These are phyloP conservation scores for Prionace glauca DNA, from an alignment of 2,797 vertebrate genomes.

Conservation along the genomic window DNA sequence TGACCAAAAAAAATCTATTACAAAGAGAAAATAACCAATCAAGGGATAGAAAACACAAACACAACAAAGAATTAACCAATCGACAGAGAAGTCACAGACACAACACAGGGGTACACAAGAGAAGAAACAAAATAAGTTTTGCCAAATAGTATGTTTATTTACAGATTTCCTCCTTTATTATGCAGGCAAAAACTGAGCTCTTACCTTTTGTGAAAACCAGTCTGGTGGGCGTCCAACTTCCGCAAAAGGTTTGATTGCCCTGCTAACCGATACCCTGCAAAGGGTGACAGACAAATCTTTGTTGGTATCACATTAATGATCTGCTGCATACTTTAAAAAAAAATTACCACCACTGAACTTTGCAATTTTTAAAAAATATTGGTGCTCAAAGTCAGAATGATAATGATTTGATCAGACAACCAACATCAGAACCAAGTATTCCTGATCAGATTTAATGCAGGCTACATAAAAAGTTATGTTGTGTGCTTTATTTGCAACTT, in stretches of 20 bases:
- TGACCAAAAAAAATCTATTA: neutral
- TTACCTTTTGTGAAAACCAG: constrained; percentile 95
- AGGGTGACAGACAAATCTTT: constrained; percentile 36
- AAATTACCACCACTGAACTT: neutral
- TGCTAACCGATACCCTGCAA: constrained; percentile 89
- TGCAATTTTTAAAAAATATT: neutral
- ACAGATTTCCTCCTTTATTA: constrained; percentile 23
- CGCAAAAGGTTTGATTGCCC: constrained; percentile 93
- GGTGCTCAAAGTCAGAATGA: neutral
- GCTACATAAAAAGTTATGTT: neutral
- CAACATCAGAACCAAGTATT: neutral
- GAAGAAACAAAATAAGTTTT: neutral
- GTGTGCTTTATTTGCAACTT: neutral
- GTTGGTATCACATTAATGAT: neutral
- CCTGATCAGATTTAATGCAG: neutral
- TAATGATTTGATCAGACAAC: neutral
- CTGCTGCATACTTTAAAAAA: neutral
- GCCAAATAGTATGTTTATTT: neutral
- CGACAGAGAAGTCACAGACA: neutral
- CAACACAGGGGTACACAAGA: neutral
- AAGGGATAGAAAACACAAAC: constrained; percentile 16
- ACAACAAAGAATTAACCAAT: neutral
- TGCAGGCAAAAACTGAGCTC: constrained; percentile 33
- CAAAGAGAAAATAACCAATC: constrained; percentile 38
- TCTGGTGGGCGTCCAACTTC: constrained; percentile 89